phyloP scores from a whole-genome alignment of 2,113 vertebrate genomes.

The Colinus virginianus region DNA sequence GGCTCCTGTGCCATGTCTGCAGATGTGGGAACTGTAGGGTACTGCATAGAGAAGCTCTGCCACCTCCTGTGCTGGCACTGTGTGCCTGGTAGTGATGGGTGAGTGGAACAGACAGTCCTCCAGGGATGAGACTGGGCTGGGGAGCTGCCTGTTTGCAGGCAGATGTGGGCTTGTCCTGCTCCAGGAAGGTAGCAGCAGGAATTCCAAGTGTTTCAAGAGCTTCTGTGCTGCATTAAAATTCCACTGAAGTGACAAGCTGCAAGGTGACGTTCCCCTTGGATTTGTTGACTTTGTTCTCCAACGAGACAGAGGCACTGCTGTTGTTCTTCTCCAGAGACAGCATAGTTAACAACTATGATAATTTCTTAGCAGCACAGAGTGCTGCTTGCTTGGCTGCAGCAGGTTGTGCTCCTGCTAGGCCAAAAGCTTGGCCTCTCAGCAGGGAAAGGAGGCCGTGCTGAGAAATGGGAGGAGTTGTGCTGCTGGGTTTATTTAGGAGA shows the following conservation, averaged over 20 bases:
- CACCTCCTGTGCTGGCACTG: accelerated
- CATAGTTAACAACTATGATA: background rate
- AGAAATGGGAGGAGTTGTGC: background rate
- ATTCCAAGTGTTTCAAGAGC: background rate
- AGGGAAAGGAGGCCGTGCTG: background rate
- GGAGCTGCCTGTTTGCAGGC: background rate
- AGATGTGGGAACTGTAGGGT: background rate
- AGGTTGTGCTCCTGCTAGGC: background rate
- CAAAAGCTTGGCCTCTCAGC: background rate
- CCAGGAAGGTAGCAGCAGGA: background rate
- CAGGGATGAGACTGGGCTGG: background rate
- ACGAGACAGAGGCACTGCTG: accelerated
- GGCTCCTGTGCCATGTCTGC: background rate
- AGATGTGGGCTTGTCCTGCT: background rate
- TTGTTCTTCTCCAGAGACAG: background rate
- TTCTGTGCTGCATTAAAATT: background rate
- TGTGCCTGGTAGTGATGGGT: background rate
- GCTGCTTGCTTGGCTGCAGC: background rate
- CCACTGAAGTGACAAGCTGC: background rate
- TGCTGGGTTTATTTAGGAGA: background rate
- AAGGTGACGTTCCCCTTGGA: background rate
- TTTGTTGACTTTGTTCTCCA: background rate
- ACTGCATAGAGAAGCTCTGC: accelerated
- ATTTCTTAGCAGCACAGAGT: background rate
- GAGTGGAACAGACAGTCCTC: background rate